Evolutionary conservation across 2,797 vertebrate species (phyloP).

Genomic region (Oryzias dopingdopingensis): DNA sequence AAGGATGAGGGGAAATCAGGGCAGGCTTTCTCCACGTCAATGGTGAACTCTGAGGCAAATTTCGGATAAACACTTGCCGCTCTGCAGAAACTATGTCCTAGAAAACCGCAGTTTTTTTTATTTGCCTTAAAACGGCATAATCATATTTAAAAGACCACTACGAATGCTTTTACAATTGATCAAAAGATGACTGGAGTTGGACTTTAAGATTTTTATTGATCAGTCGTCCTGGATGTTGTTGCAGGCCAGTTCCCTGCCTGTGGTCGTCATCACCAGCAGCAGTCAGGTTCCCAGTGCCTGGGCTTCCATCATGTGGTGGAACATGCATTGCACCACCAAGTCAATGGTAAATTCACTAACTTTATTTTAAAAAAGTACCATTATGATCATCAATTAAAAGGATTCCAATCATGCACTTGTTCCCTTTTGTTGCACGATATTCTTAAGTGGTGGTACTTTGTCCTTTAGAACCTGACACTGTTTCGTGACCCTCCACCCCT

Average conservation of each 20-base stretch:
- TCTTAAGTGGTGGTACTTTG: not conserved
- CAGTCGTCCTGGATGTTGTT: not conserved
- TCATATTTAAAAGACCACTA: too few relatives aligned
- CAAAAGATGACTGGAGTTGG: too few relatives aligned
- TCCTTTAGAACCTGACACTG: conserved; percentile 82
- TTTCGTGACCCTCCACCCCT: conserved; percentile 84
- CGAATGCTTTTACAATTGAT: too few relatives aligned
- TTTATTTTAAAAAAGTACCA: not conserved
- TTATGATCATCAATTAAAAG: not conserved
- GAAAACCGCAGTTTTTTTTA: too few relatives aligned
- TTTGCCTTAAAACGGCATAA: too few relatives aligned
- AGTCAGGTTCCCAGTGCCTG: conserved; percentile 84
- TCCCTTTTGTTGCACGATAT: not conserved
- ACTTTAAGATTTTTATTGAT: not conserved
- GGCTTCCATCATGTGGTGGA: conserved; percentile 92
- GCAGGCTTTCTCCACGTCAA: too few relatives aligned
- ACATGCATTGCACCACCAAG: conserved; percentile 77
- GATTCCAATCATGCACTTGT: too few relatives aligned
- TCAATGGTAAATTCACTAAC: conserved; percentile 72
- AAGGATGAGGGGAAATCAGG: too few relatives aligned
- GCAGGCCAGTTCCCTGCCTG: conserved; percentile 84
- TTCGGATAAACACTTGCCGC: too few relatives aligned
- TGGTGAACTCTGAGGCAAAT: too few relatives aligned
- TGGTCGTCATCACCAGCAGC: conserved; percentile 84
- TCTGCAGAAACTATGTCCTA: too few relatives aligned